Evolutionary conservation across 1,140 invertebrate species (phyloP), one percentile per base, ranked within the genome.

Genomic region (Carposina sasakii): DNA sequence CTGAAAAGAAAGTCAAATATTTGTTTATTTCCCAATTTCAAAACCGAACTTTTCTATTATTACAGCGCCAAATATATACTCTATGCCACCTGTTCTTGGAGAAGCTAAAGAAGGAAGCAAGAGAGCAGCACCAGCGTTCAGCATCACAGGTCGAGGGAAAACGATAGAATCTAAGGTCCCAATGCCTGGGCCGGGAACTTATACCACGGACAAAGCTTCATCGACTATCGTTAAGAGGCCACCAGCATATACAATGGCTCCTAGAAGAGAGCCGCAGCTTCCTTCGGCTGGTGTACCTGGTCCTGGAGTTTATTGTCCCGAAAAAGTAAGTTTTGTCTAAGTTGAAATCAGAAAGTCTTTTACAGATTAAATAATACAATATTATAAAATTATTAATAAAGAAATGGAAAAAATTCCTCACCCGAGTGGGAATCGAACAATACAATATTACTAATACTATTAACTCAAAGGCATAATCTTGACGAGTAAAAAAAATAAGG

Each of bases 21-120:
- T 33, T 10, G 13, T 22, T 17, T 30, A 15, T 42, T 23, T 42
- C 12, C 42, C 4, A 16, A 20, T 58, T 77, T 86, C 40, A n/a
- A n/a, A n/a, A n/a, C n/a, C n/a, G n/a, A n/a, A n/a, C n/a, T n/a
- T n/a, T n/a, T n/a, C n/a, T n/a, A n/a, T n/a, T n/a, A n/a, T n/a
- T n/a, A n/a, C 81, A 93, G 92, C 91, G 67, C 94, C 95, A 22
- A 97, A 97, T 76, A 89, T 92, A 42, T 97, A 97, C 85, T 93
- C 92, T 59, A 92, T 97, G 69, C 93, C 94, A 22, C 90, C 91
- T 34, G 91, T 92, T 44, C 86, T 96, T 54, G 92, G 91, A 5
- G 87, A 87, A 46, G 90, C 90, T 3, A 88, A 89, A 43, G 90
- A 91, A 66, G 90, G 91, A 15, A 88, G 88, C 57, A 92, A 92